phyloP scores from a whole-genome alignment of 2,113 vertebrate species.

The Chloropsis hardwickii region DNA sequence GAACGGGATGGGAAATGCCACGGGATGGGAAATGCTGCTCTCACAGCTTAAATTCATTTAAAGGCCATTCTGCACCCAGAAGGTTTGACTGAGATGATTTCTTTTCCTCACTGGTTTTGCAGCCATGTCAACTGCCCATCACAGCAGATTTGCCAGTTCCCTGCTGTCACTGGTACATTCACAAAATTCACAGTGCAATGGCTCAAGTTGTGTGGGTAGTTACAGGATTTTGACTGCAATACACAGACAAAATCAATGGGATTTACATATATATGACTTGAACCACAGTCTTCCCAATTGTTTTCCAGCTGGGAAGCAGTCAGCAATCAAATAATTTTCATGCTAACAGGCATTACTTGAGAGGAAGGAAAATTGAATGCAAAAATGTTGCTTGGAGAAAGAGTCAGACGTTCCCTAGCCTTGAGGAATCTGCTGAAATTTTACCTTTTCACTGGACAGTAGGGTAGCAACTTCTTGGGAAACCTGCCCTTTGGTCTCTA shows the following conservation, averaged over 20 bases:
- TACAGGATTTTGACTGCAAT: not conserved
- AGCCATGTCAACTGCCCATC: not conserved
- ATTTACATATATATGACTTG: not conserved
- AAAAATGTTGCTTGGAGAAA: not conserved
- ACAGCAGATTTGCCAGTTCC: not conserved
- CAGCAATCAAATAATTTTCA: not conserved
- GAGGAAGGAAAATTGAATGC: not conserved
- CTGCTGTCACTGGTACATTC: not conserved
- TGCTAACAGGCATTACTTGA: not conserved
- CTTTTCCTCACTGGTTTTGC: not conserved
- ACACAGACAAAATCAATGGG: not conserved
- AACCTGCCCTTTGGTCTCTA: not conserved
- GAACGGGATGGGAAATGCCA: conserved; percentile 16
- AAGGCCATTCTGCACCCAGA: not conserved
- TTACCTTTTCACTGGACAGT: not conserved
- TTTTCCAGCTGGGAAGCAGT: not conserved
- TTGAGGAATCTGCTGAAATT: not conserved
- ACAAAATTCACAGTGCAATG: not conserved
- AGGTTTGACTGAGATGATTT: not conserved
- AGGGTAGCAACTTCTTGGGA: not conserved
- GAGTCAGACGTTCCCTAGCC: not conserved
- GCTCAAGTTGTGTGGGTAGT: not conserved
- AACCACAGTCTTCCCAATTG: not conserved
- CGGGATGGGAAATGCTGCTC: not conserved
- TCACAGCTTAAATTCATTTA: conserved; percentile 14